Evolutionary conservation across 2,888 invertebrate genomes (phyloP), one percentile per base, ranked within the genome.

Genomic region (Euclidia mi): DNA sequence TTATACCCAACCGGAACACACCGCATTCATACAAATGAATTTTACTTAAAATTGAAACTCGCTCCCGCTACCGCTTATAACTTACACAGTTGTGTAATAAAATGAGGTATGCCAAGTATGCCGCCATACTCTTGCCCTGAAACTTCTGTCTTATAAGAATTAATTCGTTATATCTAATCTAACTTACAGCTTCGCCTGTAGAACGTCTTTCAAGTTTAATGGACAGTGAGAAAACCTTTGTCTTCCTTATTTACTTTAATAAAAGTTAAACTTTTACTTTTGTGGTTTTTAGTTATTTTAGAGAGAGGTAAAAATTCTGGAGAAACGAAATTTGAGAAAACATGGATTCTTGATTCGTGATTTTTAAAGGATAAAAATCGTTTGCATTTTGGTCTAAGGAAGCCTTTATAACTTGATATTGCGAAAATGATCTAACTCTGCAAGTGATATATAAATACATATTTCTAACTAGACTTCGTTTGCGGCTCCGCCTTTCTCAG

Each of bases 81-180:
- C 71, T 82, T 68, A 51, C 3, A 49, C 66, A 69, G 48, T 20
- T 57, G 60, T 75, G 85, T 79, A 91, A 91, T 91, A 91, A 88
- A 87, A 85, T 78, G 67, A 78, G 88, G 90, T 85, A 91, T 85
- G 85, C 81, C 81, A 60, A 83, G 79, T 81, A 89, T 89, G 82
- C 83, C 73, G 70, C 79, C 79, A 82, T 82, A 78, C 82, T 82
- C 81, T 78, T 59, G 76, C 64, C 76, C 77, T 59, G 62, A 69
- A 63, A 73, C 69, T 74, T 78, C 66, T 61, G 61, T 70, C 73
- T 65, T 67, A 70, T 75, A 81, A 79, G 71, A 80, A 81, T 78
- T 79, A 79, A 77, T 70, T 60, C 65, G 60, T 66, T 71, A 65
- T 66, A 65, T 69, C 52, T 69, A 62, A 56, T 50, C 41, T 50